Conservation (phyloP, 2,797 vertebrate species). For the Bufotes viridis region DNA sequence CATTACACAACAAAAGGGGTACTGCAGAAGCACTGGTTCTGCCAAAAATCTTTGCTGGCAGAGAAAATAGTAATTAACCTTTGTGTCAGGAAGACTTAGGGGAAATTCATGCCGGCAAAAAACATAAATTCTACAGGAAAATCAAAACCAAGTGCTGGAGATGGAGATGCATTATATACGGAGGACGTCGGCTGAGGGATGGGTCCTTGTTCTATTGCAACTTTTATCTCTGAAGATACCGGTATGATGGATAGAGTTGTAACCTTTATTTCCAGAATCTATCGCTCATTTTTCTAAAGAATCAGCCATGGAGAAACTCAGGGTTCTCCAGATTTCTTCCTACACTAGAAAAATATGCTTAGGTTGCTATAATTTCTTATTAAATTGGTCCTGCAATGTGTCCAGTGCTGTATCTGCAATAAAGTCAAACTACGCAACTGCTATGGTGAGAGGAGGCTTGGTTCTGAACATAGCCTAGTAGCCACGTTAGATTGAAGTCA, state of each 20-base stretch:
- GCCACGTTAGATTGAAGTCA: too few relatives aligned
- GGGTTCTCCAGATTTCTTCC: too few relatives aligned
- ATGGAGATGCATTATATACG: neutral
- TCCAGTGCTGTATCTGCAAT: too few relatives aligned
- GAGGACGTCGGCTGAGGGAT: neutral
- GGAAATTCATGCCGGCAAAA: conserved; percentile 21
- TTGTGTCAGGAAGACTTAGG: conserved; percentile 35
- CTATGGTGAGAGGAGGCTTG: too few relatives aligned
- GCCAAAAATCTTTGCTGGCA: conserved; percentile 2
- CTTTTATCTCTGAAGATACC: neutral
- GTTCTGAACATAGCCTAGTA: too few relatives aligned
- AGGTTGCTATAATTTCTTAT: too few relatives aligned
- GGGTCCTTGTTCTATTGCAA: neutral
- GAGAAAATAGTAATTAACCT: conserved; percentile 16
- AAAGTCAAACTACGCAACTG: too few relatives aligned
- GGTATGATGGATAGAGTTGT: neutral
- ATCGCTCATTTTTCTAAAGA: neutral
- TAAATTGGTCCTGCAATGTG: too few relatives aligned
- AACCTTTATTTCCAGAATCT: neutral
- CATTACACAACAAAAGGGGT: too few relatives aligned
- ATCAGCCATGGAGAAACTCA: too few relatives aligned
- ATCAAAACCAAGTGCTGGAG: neutral
- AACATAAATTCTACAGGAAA: conserved; percentile 10
- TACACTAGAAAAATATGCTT: too few relatives aligned
- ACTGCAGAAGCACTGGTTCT: neutral